A percentile compares a stretch with the other conserved stretches of the same genome.
These are phyloP conservation scores for Remorina albescens DNA, from an alignment of 2,797 vertebrate species.

Conservation along the genomic window DNA sequence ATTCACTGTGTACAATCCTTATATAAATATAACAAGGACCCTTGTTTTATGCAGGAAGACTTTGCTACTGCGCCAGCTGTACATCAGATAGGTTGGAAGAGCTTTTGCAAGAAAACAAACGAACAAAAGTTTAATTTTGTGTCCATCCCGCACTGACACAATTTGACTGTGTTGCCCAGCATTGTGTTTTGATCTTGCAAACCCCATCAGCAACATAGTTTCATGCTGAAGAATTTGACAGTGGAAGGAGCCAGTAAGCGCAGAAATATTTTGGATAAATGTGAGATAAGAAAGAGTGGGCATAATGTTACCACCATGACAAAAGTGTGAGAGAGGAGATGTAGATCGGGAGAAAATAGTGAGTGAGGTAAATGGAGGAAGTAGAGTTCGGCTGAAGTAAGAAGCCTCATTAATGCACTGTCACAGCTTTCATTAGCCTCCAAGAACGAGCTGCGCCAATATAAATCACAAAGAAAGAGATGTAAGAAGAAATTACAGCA, in stretches of 20 bases:
- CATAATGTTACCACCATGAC: slow-evolving; percentile 43
- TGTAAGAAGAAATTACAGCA: slow-evolving; percentile 44
- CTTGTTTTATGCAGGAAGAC: neutral
- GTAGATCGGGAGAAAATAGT: slow-evolving; percentile 58
- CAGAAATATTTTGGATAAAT: slow-evolving; percentile 32
- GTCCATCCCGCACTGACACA: slow-evolving; percentile 7
- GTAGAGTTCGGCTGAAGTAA: slow-evolving; percentile 85
- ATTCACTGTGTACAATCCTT: too few species aligned
- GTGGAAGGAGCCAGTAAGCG: slow-evolving; percentile 20
- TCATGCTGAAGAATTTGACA: slow-evolving; percentile 39
- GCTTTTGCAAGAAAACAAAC: slow-evolving; percentile 1
- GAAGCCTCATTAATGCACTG: slow-evolving; percentile 90
- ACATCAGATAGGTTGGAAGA: slow-evolving; percentile 1
- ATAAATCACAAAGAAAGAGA: slow-evolving; percentile 85
- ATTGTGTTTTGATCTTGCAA: slow-evolving; percentile 6
- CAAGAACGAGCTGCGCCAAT: slow-evolving; percentile 81
- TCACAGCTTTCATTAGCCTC: slow-evolving; percentile 92
- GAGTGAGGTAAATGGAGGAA: slow-evolving; percentile 63
- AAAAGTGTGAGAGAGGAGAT: slow-evolving; percentile 57
- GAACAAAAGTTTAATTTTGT: slow-evolving; percentile 7
- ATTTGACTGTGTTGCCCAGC: neutral
- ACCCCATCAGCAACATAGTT: slow-evolving; percentile 32
- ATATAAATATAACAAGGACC: neutral
- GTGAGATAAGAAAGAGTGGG: slow-evolving; percentile 57
- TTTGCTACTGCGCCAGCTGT: neutral